Evolutionary conservation across 2,797 vertebrate species (phyloP), one percentile per base, ranked within the genome.

Genomic region (Lutra lutra): DNA sequence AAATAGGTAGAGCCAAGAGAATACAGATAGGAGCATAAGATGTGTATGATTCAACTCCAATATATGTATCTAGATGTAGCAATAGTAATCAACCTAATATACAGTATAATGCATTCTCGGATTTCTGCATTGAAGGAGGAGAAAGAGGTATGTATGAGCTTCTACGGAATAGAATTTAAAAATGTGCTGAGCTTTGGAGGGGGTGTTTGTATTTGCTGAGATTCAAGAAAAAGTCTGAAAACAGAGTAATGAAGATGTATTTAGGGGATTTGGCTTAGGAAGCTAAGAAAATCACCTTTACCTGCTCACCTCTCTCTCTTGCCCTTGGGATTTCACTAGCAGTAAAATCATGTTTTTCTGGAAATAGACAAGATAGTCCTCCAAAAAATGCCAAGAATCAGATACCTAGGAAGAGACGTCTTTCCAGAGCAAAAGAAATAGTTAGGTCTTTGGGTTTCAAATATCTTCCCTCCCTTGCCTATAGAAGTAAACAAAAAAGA

Each of bases 391-490:
- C 32, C 38, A 88, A 89, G 43, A 96, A 73, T 68, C 88, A 64
- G 54, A 83, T 70, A 35, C 20, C 21, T 56, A 29, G 73, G n/a
- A 32, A 86, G 35, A 85, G n/a, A 40, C 58, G 20, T 66, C 83
- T 96, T 88, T 46, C 58, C 7, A 75, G 66, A 87, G 66, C n/a
- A 75, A 62, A 95, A 72, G 73, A 96, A 86, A 60, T 62, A 83
- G 43, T 88, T n/a, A 68, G 64, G 43, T 70, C 12, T 86, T 48
- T 68, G 18, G 78, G 58, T 95, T 93, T 97, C 68, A 89, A 91
- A 96, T 70, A 73, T 15, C 75, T 84, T 89, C 70, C 20, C 25
- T 75, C 62, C 29, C 80, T n/a, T 84, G 18, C 38, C 48, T 56
- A 20, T 13, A 51, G 72, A 48, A 93, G 66, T 84, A 91, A 85